Base-by-base conservation (phyloP, 2,888 invertebrate species). In the Dasypogon diadema region DNA sequence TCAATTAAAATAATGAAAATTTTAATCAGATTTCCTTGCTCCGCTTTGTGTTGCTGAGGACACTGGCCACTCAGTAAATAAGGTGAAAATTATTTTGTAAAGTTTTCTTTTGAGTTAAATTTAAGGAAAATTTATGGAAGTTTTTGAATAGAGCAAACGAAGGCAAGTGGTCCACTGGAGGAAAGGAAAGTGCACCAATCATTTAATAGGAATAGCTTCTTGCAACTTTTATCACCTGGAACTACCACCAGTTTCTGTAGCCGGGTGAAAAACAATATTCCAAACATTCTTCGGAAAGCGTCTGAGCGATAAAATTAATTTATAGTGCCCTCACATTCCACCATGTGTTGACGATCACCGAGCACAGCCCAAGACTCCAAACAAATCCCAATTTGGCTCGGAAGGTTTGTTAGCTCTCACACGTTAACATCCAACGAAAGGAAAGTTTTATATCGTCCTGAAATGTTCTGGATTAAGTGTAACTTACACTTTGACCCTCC, bases 291-390 rank as follows among this genome's bases (percentile, higher is more conserved):
- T n/a, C 42, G n/a, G 3, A 42, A 18, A 48, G 54, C 75, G 30
- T 70, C 60, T 75, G 24, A 58, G 24, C 77, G 70, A 77, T 75
- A 75, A 77, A 77, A 77, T 74, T 77, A 77, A 77, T 77, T 77
- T 77, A 77, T 75, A 26, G 51, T 70, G 24, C 42, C 48, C 42
- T 30, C 21, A 70, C 76, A 54, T 34, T n/a, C 55, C 76, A 37
- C 54, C 76, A 76, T 74, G 58, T 74, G 58, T 72, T 51, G 58
- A 34, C 54, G 60, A 46, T 42, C 30, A 48, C 51, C 58, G 68
- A 34, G 2, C 24, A 24, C n/a, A 18, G 30, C 8, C 10, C 10
- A 24, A 18, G 30, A 30, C 30, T 60, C n/a, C 54, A 30, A 75
- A 75, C 74, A 77, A 75, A 75, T 77, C 74, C 75, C 77, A 77